Conservation (phyloP, 2,888 invertebrate genomes). For the Tolmerus cingulatus region DNA sequence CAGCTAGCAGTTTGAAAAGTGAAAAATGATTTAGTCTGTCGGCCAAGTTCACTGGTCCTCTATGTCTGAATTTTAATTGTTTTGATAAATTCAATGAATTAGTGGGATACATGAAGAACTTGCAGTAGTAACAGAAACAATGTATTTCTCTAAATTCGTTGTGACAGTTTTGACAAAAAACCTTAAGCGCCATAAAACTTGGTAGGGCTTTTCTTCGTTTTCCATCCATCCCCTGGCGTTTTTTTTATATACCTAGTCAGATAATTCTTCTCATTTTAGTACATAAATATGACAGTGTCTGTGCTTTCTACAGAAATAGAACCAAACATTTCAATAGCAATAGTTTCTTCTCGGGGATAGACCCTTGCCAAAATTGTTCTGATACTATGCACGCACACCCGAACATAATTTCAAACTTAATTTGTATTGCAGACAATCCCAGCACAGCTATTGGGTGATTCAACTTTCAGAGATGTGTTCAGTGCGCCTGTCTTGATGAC, state of each 20-base stretch:
- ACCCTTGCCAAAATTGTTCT: background rate
- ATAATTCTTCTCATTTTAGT: background rate
- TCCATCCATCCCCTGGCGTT: background rate
- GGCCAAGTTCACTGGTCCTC: conserved; percentile 26
- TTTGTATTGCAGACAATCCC: background rate
- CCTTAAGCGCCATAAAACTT: background rate
- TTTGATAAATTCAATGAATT: conserved; percentile 19
- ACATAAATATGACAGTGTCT: background rate
- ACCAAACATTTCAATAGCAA: conserved; percentile 9
- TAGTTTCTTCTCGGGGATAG: background rate
- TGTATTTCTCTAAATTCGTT: background rate
- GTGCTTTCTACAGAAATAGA: conserved; percentile 25
- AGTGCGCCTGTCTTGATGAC: background rate
- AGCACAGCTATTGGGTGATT: background rate
- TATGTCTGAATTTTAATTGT: conserved; percentile 5
- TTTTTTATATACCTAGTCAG: background rate
- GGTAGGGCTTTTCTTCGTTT: background rate
- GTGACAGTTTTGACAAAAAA: background rate
- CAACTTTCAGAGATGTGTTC: background rate
- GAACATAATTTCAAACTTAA: background rate
- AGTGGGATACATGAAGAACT: background rate
- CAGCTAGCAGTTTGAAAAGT: background rate
- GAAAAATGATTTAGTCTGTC: conserved; percentile 8
- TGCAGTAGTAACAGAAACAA: background rate
- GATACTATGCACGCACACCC: background rate